Percentiles rank a stretch among this genome's conserved stretches.
phyloP scores from a whole-genome alignment of 2,888 invertebrate species.

The Lasioglossum villosulum region DNA sequence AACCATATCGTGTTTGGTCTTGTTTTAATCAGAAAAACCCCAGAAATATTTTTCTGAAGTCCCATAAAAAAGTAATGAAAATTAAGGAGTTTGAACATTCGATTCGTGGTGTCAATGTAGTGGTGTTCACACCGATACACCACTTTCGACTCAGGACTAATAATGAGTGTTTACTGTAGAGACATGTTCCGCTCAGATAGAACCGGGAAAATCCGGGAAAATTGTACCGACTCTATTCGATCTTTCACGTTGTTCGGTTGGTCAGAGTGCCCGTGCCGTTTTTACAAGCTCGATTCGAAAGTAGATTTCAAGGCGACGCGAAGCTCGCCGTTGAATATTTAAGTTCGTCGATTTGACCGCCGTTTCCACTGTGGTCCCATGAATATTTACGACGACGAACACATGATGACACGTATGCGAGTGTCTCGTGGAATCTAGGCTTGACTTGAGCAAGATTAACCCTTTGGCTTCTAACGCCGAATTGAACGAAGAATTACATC shows the following conservation, averaged over 20 bases:
- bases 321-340: conserved; percentile 62
- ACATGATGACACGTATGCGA: conserved; percentile 15
- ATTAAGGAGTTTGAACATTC: too few relatives aligned
- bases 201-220: not conserved
- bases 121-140: too few relatives aligned
- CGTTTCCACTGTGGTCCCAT: conserved; percentile 43
- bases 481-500: too few relatives aligned
- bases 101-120: too few relatives aligned
- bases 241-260: not conserved
- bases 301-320: conserved; percentile 52
- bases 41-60: too few relatives aligned
- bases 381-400: conserved; percentile 62
- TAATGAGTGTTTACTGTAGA: too few relatives aligned
- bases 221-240: not conserved
- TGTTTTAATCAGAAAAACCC: too few relatives aligned
- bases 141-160: too few relatives aligned
- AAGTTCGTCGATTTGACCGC: conserved; percentile 46
- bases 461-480: not conserved
- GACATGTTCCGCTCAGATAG: too few relatives aligned
- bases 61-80: too few relatives aligned
- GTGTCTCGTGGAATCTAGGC: not conserved
- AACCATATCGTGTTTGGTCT: too few relatives aligned
- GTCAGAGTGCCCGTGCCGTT: not conserved
- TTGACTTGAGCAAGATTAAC: not conserved
- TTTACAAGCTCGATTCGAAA: conserved; percentile 49